Percentiles rank a stretch among this genome's conserved stretches.
phyloP scores from a whole-genome alignment of 2,113 vertebrate species.

The Haliaeetus leucogaster region DNA sequence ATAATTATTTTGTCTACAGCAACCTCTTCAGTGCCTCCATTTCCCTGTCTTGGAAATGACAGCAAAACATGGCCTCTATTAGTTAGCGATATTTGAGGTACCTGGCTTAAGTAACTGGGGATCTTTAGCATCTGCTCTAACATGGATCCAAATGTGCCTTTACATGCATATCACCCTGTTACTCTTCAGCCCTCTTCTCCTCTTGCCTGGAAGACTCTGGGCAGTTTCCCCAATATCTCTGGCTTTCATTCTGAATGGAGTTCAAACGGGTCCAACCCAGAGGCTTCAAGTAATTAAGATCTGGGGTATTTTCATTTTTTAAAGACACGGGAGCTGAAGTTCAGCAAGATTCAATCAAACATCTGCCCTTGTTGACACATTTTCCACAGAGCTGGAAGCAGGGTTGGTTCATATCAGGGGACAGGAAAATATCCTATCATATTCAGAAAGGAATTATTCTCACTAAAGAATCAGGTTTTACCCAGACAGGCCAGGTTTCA shows the following conservation, averaged over 20 bases:
- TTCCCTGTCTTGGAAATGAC: background rate
- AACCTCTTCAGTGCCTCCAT: background rate
- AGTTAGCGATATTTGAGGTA: background rate
- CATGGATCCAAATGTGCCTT: background rate
- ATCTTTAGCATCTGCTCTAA: background rate
- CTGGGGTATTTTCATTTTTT: background rate
- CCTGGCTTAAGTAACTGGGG: background rate
- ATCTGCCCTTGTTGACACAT: background rate
- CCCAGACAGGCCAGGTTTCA: background rate
- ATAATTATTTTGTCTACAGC: background rate
- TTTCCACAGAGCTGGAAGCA: background rate
- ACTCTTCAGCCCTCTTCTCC: background rate
- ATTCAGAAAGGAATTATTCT: background rate
- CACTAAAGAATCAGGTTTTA: background rate
- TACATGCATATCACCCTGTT: background rate
- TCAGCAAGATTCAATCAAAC: background rate
- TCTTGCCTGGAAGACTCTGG: background rate
- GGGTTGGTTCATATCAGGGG: background rate
- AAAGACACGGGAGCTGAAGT: background rate
- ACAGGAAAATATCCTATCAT: background rate
- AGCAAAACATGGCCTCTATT: background rate
- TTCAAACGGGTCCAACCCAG: background rate
- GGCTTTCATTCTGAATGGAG: background rate
- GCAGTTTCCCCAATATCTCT: background rate
- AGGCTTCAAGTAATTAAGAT: background rate